A percentile compares a stretch with the other conserved stretches of the same genome.
These are phyloP conservation scores for Leptopilina clavipes DNA, from an alignment of 1,140 invertebrate genomes.

Conservation along the genomic window DNA sequence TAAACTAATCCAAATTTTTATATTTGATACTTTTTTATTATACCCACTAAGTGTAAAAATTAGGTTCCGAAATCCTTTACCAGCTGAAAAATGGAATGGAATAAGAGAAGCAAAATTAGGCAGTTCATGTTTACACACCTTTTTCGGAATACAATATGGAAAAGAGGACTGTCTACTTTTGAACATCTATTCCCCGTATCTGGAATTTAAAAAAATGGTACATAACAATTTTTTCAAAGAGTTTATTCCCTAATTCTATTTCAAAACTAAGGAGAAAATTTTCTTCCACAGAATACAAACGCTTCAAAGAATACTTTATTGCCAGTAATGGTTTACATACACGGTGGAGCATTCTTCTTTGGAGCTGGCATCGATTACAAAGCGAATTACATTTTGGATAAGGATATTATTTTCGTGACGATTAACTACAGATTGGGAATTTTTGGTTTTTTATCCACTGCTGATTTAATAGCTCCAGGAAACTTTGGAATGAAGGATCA, in stretches of 20 bases:
- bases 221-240: no score
- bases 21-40: neutral
- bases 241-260: no score
- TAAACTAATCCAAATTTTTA: no score
- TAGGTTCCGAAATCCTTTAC: neutral
- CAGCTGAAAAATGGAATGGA: neutral
- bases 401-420: slow-evolving; percentile 73
- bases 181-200: neutral
- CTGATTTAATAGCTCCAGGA: slow-evolving; percentile 66
- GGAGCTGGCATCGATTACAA: slow-evolving; percentile 49
- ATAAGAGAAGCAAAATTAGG: neutral
- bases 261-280: no score
- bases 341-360: slow-evolving; percentile 72
- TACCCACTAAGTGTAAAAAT: no score
- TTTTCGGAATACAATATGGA: neutral
- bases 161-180: slow-evolving; percentile 21
- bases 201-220: neutral
- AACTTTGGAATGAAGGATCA: slow-evolving; percentile 76
- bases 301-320: neutral
- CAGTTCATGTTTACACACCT: neutral
- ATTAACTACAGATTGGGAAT: slow-evolving; percentile 75
- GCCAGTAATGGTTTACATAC: slow-evolving; percentile 64
- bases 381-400: slow-evolving; percentile 68
- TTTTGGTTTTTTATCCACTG: slow-evolving; percentile 69
- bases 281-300: neutral